Evolutionary conservation across 2,888 invertebrate genomes (phyloP).

Genomic region (Epistrophella euchroma): DNA sequence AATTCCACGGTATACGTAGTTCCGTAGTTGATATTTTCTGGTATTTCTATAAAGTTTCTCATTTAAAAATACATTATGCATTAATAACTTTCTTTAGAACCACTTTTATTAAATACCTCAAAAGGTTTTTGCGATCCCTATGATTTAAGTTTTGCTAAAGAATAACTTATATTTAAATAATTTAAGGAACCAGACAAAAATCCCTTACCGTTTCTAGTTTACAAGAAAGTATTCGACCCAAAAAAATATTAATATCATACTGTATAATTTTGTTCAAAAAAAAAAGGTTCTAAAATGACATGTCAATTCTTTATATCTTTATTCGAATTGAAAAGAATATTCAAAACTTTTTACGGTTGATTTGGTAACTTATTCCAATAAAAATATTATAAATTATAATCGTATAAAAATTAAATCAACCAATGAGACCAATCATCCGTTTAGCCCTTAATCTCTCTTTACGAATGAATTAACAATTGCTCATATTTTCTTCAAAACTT

Average conservation of each 20-base stretch:
- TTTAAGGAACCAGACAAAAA: too few relatives aligned
- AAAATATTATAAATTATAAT: not conserved
- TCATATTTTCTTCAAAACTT: conserved; percentile 1
- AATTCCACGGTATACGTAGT: too few relatives aligned
- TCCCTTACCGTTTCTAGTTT: too few relatives aligned
- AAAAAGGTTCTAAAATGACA: not conserved
- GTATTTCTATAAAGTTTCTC: too few relatives aligned
- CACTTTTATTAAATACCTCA: too few relatives aligned
- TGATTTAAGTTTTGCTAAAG: not conserved
- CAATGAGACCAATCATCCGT: conserved; percentile 10
- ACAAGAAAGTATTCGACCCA: not conserved
- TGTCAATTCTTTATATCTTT: not conserved
- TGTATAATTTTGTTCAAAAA: not conserved
- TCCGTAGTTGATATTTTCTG: too few relatives aligned
- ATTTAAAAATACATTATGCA: too few relatives aligned
- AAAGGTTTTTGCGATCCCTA: too few relatives aligned
- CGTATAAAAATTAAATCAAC: not conserved
- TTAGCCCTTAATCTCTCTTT: not conserved
- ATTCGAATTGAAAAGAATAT: not conserved
- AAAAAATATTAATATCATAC: not conserved
- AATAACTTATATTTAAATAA: not conserved
- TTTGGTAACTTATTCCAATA: not conserved
- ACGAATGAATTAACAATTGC: conserved; percentile 20
- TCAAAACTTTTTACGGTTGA: not conserved
- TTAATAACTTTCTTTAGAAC: too few relatives aligned